A percentile compares a stretch with the other conserved stretches of the same genome.
These are phyloP conservation scores for Nipponia nippon DNA, from an alignment of 2,113 vertebrate species.

Conservation along the genomic window DNA sequence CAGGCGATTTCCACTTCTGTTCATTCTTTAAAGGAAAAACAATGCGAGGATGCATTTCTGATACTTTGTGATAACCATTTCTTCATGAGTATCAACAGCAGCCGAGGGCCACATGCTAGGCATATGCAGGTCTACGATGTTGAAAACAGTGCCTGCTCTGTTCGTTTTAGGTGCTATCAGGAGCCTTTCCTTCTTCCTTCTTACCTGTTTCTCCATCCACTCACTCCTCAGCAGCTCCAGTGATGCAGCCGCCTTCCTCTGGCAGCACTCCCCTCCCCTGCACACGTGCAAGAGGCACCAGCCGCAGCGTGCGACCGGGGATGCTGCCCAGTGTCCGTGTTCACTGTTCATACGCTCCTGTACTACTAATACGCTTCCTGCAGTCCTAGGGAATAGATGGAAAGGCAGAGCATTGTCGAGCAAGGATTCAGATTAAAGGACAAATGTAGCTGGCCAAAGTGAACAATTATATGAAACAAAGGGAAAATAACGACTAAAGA, in stretches of 20 bases:
- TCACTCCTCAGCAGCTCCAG: not conserved
- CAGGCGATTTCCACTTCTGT: not conserved
- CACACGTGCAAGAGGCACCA: fast-evolving
- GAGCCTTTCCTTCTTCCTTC: not conserved
- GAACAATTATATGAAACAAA: constrained; percentile 79
- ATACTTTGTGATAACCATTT: not conserved
- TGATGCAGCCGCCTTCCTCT: fast-evolving
- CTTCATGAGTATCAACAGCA: not conserved
- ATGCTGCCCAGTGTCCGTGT: fast-evolving
- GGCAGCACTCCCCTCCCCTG: not conserved
- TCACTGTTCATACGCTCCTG: fast-evolving
- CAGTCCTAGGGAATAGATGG: not conserved
- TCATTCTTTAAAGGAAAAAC: not conserved
- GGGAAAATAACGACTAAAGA: constrained; percentile 89
- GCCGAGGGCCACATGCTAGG: fast-evolving
- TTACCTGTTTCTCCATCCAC: not conserved
- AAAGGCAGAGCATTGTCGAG: not conserved
- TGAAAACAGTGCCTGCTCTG: not conserved
- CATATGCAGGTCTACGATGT: fast-evolving
- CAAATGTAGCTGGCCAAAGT: constrained; percentile 70
- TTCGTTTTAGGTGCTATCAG: not conserved
- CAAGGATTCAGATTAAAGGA: constrained; percentile 66
- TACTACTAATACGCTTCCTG: not conserved
- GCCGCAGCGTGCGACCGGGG: fast-evolving
- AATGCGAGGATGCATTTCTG: not conserved